phyloP scores from a whole-genome alignment of 2,888 invertebrate species.

The Nymphalis urticae region DNA sequence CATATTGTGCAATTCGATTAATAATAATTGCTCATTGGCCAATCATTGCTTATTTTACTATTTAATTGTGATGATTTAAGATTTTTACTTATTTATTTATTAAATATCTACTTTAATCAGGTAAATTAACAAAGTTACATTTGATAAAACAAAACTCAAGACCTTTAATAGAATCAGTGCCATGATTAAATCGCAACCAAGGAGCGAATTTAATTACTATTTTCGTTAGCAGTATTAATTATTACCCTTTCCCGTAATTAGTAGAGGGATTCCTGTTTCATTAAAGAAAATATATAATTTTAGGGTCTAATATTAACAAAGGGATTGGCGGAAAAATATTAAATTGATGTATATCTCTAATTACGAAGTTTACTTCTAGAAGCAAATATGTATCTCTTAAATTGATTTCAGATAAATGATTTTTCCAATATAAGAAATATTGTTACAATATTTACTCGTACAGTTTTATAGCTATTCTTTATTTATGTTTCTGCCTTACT shows the following conservation, averaged over 20 bases:
- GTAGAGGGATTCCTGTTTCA: slow-evolving; percentile 48
- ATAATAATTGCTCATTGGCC: too few species aligned
- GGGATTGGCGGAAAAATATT: slow-evolving; percentile 13
- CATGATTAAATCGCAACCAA: slow-evolving; percentile 42
- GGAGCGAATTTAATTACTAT: slow-evolving; percentile 48
- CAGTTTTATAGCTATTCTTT: too few species aligned
- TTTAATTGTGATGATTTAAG: too few species aligned
- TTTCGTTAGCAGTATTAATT: slow-evolving; percentile 52
- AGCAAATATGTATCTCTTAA: too few species aligned
- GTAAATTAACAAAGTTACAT: neutral
- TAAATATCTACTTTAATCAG: neutral
- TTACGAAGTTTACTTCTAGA: slow-evolving; percentile 7
- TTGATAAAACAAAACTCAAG: neutral
- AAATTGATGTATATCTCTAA: slow-evolving; percentile 18
- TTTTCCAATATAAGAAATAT: neutral
- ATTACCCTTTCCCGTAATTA: slow-evolving; percentile 45
- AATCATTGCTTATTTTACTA: too few species aligned
- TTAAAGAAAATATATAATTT: slow-evolving; percentile 44
- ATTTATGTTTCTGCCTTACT: too few species aligned
- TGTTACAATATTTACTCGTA: too few species aligned
- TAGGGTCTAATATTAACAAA: slow-evolving; percentile 37
- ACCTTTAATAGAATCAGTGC: slow-evolving; percentile 21
- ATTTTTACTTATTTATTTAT: too few species aligned
- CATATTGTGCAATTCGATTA: too few species aligned
- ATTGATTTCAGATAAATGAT: neutral